phyloP scores from a whole-genome alignment of 2,888 invertebrate genomes.

The Melitaea athalia region DNA sequence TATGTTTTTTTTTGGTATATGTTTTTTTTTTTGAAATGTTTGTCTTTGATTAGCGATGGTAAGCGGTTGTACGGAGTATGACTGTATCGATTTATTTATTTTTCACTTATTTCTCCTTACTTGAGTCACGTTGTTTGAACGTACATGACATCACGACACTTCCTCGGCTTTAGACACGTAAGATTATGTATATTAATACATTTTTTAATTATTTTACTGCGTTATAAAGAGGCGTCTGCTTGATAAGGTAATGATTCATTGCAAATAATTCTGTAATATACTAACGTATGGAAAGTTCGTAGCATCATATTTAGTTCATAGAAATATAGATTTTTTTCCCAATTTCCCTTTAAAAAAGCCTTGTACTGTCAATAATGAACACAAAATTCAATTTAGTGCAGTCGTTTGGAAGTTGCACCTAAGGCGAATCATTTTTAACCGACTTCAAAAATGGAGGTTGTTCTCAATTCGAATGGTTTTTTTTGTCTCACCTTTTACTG shows the following conservation, averaged over 20 bases:
- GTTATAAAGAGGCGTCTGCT: slow-evolving; percentile 19
- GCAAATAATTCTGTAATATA: not conserved
- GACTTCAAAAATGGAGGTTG: too few species aligned
- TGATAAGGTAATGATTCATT: slow-evolving; percentile 26
- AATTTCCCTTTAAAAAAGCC: too few species aligned
- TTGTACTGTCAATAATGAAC: too few species aligned
- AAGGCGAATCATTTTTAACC: too few species aligned
- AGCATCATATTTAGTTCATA: too few species aligned
- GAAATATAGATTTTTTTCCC: too few species aligned
- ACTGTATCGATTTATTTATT: slow-evolving; percentile 44
- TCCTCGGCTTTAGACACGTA: slow-evolving; percentile 14
- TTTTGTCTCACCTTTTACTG: too few species aligned
- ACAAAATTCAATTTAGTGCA: too few species aligned
- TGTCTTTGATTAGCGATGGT: slow-evolving; percentile 62
- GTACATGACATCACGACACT: slow-evolving; percentile 44
- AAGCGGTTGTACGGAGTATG: slow-evolving; percentile 52
- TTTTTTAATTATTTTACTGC: slow-evolving; percentile 4
- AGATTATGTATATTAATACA: not conserved
- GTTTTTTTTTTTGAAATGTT: slow-evolving; percentile 43
- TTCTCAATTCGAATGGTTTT: too few species aligned
- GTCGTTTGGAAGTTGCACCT: too few species aligned
- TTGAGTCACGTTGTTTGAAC: slow-evolving; percentile 47
- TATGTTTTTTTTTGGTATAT: slow-evolving; percentile 44
- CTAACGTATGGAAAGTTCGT: too few species aligned
- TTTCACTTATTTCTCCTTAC: slow-evolving; percentile 42